Base-by-base conservation (phyloP, 2,797 vertebrate genomes). In the Orientallactaga sibirica region DNA sequence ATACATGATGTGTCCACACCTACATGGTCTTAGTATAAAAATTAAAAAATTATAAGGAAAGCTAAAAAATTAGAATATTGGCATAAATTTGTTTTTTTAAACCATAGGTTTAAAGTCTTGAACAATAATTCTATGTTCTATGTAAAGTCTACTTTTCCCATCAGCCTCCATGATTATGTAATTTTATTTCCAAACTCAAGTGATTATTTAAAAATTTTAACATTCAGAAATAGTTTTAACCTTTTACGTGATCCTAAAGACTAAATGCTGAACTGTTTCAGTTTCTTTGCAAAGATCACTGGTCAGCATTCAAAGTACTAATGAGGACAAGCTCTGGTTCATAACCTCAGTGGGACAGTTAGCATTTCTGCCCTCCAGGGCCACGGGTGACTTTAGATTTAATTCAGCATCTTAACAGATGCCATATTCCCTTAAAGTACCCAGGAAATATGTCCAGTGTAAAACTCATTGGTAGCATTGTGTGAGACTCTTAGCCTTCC, bases 201-300 rank as follows among this genome's bases (percentile, higher is more conserved):
- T 8, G 95, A 22, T 66, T 83, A 11, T 64, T 9, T 84, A 87
- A 68, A 95, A 68, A 37, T 55, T 58, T 95, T 61, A 80, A 64
- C 19, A 68, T 76, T 82, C 81, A 85, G 70, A 86, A 92, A 77
- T 77, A 90, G 74, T 91, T 91, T 18, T 80, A 83, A 95, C 33
- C 43, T 88, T 78, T 95, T 76, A 66, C 73, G 81, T 62, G 29
- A 91, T 67, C 41, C 43, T 61, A 43, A 86, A 82, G 20, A 78
- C 41, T 76, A 92, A 78, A 7, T 87, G 25, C 77, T 91, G 41
- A 96, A 61, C 43, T 91, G 33, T 29, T 87, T 82, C 16, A 78
- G 4, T 90, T 78, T 81, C 29, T 89, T 74, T 80, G 78, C 64
- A 61, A 15, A 94, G 81, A 77, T 77, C 29, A 10, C 15, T 18